phyloP scores from a whole-genome alignment of 2,888 invertebrate species.

The Mantis religiosa region DNA sequence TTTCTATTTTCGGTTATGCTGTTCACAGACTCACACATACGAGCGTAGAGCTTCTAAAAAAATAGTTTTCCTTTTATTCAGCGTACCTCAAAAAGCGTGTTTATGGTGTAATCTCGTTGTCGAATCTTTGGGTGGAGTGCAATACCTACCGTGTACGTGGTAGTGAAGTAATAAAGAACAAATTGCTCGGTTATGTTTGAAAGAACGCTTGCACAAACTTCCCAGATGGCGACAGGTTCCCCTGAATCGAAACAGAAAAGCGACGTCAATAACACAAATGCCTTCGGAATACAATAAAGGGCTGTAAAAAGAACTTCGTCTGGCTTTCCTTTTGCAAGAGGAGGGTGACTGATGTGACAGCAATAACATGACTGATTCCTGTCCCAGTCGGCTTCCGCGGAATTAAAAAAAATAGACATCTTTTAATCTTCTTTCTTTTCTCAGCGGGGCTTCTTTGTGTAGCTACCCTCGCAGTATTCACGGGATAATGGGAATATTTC shows the following conservation, averaged over 20 bases:
- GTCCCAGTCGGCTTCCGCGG: neutral
- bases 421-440: constrained; percentile 17
- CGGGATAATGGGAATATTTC: constrained; percentile 13
- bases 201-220: neutral
- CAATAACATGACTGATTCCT: constrained; percentile 2
- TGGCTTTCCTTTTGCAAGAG: neutral
- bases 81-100: too few relatives aligned
- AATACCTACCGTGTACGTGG: too few relatives aligned
- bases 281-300: neutral
- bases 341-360: neutral
- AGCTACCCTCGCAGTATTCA: neutral
- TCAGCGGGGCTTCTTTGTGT: neutral
- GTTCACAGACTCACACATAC: too few relatives aligned
- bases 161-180: neutral
- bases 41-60: too few relatives aligned
- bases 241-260: neutral
- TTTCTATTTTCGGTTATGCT: too few relatives aligned
- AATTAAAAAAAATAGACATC: constrained; percentile 11
- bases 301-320: neutral
- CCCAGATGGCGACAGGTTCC: neutral
- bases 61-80: too few relatives aligned
- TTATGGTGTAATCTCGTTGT: too few relatives aligned
- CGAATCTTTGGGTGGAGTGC: too few relatives aligned
- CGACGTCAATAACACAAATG: neutral
- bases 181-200: neutral